A percentile compares a stretch with the other conserved stretches of the same genome.
Evolutionary conservation across 2,888 invertebrate genomes (phyloP).

Genomic region (Mesorhabditis belari): DNA sequence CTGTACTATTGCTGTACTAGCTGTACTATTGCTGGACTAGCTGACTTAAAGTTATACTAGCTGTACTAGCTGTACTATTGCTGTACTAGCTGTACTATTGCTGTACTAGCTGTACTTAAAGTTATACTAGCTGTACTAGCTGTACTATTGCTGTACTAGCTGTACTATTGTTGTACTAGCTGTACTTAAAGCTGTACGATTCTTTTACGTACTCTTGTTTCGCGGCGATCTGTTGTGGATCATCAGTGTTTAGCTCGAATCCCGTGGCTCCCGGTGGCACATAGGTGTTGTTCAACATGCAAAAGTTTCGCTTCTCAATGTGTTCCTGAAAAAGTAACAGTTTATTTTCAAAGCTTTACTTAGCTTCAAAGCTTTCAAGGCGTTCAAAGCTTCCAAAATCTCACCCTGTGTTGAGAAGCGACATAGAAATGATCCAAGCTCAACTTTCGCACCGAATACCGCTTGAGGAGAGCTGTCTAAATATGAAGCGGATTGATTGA

Average conservation of each 20-base stretch:
- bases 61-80: no score
- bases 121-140: no score
- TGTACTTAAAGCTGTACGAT: no score
- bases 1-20: no score
- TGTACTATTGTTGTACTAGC: no score
- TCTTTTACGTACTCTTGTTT: slow-evolving; percentile 33
- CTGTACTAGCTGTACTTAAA: no score
- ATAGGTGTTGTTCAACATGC: slow-evolving; percentile 48
- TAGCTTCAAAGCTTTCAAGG: not conserved
- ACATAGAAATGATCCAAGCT: slow-evolving; percentile 46
- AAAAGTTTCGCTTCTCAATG: slow-evolving; percentile 31
- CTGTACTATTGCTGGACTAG: no score
- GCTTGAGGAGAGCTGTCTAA: slow-evolving; percentile 23
- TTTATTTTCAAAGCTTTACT: not conserved
- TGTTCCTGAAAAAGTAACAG: slow-evolving; percentile 15
- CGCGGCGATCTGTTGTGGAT: slow-evolving; percentile 29
- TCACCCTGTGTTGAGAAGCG: slow-evolving; percentile 38
- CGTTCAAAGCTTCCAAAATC: not conserved
- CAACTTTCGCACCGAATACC: slow-evolving; percentile 45
- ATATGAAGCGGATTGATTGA: not conserved
- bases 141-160: no score
- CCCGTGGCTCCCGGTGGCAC: slow-evolving; percentile 42
- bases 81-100: no score
- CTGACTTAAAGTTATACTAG: no score
- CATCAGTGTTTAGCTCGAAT: slow-evolving; percentile 40